A percentile compares a stretch with the other conserved stretches of the same genome.
phyloP scores from a whole-genome alignment of 2,113 vertebrate genomes.

The Sula dactylatra region DNA sequence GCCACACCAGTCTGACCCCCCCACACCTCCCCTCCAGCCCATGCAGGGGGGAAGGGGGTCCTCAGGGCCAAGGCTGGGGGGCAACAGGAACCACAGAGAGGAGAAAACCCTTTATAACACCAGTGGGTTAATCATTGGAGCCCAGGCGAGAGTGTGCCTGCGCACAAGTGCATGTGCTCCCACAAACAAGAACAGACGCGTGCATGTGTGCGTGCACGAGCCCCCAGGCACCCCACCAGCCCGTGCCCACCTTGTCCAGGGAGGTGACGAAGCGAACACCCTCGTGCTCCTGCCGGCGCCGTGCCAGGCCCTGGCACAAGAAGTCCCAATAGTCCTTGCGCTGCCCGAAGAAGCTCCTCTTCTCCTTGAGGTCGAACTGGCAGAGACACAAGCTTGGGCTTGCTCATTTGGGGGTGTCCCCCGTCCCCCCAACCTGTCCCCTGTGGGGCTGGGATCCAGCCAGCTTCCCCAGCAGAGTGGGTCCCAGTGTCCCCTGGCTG shows the following conservation, averaged over 20 bases:
- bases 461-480: neutral
- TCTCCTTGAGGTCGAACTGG: conserved; percentile 79
- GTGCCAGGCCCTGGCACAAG: conserved; percentile 55
- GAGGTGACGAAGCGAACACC: conserved; percentile 36
- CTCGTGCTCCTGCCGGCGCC: conserved; percentile 1
- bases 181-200: neutral
- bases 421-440: neutral
- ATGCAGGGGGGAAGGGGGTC: neutral
- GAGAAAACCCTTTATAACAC: neutral
- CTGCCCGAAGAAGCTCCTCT: conserved; percentile 71
- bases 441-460: neutral
- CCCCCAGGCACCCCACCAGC: neutral
- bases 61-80: neutral
- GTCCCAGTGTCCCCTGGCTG: accelerated
- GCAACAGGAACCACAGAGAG: neutral
- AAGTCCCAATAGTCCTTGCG: conserved; percentile 80
- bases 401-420: neutral
- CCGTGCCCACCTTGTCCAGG: conserved; percentile 64
- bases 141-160: accelerated
- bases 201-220: neutral
- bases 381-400: neutral
- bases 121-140: accelerated
- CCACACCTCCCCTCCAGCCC: accelerated
- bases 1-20: accelerated
- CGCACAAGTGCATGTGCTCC: neutral